Conservation (phyloP, 2,113 vertebrate genomes). For the Henicopernis longicauda region DNA sequence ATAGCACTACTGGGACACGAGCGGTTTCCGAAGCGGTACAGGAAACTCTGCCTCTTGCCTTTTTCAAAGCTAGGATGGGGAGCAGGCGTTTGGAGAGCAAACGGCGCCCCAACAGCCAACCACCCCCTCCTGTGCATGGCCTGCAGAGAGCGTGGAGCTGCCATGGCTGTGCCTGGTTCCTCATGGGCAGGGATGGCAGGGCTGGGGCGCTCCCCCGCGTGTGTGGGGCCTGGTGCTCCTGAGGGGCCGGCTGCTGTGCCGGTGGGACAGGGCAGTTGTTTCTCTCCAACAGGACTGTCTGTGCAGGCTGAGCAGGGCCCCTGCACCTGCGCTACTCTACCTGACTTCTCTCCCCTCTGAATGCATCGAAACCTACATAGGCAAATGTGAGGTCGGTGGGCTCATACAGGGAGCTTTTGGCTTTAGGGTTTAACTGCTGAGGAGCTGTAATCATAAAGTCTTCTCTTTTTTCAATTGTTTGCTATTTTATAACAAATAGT, state of each 20-base stretch:
- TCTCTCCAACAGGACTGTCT: neutral
- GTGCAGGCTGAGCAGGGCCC: neutral
- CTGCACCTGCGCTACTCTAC: neutral
- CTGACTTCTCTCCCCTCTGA: neutral
- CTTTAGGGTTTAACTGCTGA: neutral
- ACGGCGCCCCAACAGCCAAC: fast-evolving
- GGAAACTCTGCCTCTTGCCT: neutral
- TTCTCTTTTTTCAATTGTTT: neutral
- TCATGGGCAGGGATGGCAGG: neutral
- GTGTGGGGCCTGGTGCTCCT: neutral
- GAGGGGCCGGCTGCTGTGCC: fast-evolving
- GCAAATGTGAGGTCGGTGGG: fast-evolving
- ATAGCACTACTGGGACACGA: neutral
- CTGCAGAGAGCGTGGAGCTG: neutral
- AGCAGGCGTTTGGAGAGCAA: neutral
- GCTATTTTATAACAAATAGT: neutral
- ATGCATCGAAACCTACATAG: fast-evolving
- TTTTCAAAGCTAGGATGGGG: neutral
- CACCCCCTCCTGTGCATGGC: neutral
- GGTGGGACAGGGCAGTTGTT: neutral
- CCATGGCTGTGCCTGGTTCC: neutral
- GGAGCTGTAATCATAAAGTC: neutral
- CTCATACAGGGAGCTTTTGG: neutral
- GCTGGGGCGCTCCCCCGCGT: fast-evolving
- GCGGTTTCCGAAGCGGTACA: fast-evolving